Base-by-base conservation (phyloP, 2,888 invertebrate species). In the Parnassius glacialis region DNA sequence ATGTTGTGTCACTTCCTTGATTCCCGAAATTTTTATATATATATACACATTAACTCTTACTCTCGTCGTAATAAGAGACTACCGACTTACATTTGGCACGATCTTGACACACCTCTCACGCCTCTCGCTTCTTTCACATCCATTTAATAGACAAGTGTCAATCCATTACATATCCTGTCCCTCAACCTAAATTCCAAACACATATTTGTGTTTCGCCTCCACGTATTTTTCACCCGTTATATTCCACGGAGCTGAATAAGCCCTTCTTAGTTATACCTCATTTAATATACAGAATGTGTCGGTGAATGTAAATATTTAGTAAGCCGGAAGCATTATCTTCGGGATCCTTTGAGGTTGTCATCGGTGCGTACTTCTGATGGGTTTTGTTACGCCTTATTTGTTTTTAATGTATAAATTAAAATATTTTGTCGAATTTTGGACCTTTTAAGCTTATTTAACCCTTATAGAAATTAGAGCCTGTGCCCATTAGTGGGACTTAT, bases 251-350 rank as follows among this genome's bases (percentile, higher is more conserved):
- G 34, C 44, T 43, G 51, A 57, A 43, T 52, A 13, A 58, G 43
- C 58, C 58, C 44, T 52, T 44, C 44, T 52, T 48, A n/a, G 48
- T 48, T 48, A 48, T 48, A 48, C 48, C 48, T 58, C 58, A 58
- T 58, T 58, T 44, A 58, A 58, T 58, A 58, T 52, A 58, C 58
- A 34, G 52, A 11, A 43, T 44, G 58, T 58, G 43, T 44, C 25
- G 25, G 52, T 41, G 44, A 58, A 58, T 44, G 51, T 52, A 52
- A 52, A 58, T 34, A 51, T 50, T 52, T 13, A 44, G n/a, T 44
- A 58, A 58, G 58, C 44, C 58, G 44, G 25, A 3, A 34, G 43
- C 43, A 57, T 57, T 20, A 48, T 50, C 16, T 57, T 52, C n/a
- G 20, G 9, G 51, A 52, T 52, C 51, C 51, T 44, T 58, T 20